Evolutionary conservation across 2,797 vertebrate genomes (phyloP).

Genomic region (Aldrovandia affinis): DNA sequence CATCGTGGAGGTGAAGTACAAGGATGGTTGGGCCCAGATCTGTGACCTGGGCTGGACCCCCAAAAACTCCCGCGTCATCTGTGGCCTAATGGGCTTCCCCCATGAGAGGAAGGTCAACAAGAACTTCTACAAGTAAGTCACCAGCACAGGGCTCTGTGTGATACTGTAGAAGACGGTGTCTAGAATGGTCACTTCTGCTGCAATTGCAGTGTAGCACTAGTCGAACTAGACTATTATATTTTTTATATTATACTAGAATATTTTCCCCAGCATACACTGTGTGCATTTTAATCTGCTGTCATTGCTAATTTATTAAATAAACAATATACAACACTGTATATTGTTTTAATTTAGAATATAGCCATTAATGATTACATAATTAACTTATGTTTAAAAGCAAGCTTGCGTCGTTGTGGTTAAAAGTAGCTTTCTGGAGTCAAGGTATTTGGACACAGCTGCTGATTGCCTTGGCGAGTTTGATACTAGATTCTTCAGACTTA

Average conservation of each 20-base stretch:
- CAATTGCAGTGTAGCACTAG: background rate
- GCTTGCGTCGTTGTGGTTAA: too few species aligned
- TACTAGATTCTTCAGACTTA: too few species aligned
- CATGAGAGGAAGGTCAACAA: conserved; percentile 89
- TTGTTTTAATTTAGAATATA: background rate
- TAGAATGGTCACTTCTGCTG: background rate
- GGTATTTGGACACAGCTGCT: too few species aligned
- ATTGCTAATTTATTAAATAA: too few species aligned
- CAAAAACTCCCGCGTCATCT: conserved; percentile 88
- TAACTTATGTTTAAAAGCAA: too few species aligned
- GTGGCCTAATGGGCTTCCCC: conserved; percentile 95
- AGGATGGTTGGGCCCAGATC: conserved; percentile 85
- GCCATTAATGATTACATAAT: background rate
- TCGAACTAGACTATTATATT: background rate
- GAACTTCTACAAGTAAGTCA: conserved; percentile 92
- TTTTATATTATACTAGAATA: too few species aligned
- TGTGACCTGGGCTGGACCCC: conserved; percentile 86
- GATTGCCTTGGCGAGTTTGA: too few species aligned
- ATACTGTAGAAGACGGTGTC: background rate
- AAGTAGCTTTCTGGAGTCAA: too few species aligned
- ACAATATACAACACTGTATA: too few species aligned
- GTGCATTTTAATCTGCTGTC: background rate
- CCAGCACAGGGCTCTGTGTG: background rate
- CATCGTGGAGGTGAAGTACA: conserved; percentile 87
- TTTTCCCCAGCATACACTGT: background rate